phyloP scores from a whole-genome alignment of 2,888 invertebrate species.

The Meliscaeva auricollis region DNA sequence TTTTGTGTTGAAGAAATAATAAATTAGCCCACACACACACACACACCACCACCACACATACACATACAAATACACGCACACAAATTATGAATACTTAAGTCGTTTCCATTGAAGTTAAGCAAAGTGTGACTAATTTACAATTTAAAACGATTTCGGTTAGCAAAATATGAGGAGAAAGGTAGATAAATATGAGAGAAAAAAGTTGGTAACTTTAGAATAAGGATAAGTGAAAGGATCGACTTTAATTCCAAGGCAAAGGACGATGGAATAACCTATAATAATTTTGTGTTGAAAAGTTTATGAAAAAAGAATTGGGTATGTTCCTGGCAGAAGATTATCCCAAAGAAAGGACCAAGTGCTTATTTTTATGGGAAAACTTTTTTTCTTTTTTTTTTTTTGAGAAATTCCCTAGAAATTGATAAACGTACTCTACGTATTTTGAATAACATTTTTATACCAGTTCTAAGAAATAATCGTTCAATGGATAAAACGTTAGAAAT shows the following conservation, averaged over 20 bases:
- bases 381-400: no score
- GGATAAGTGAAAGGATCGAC: constrained; percentile 2
- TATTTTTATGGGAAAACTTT: no score
- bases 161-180: not conserved
- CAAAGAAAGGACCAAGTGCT: no score
- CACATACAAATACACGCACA: not conserved
- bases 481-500: no score
- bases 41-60: no score
- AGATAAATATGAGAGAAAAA: not conserved
- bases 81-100: constrained; percentile 32
- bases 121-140: constrained; percentile 44
- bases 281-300: not conserved
- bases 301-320: not conserved
- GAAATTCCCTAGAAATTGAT: no score
- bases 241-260: not conserved
- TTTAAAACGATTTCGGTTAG: constrained; percentile 23
- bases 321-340: no score
- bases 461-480: no score
- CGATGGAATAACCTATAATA: not conserved
- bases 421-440: no score
- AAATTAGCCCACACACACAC: not conserved
- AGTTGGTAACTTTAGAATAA: not conserved
- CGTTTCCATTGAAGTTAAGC: constrained; percentile 25
- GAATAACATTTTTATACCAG: no score
- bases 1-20: constrained; percentile 11